phyloP scores from a whole-genome alignment of 2,888 invertebrate genomes.

The Elegia similella region DNA sequence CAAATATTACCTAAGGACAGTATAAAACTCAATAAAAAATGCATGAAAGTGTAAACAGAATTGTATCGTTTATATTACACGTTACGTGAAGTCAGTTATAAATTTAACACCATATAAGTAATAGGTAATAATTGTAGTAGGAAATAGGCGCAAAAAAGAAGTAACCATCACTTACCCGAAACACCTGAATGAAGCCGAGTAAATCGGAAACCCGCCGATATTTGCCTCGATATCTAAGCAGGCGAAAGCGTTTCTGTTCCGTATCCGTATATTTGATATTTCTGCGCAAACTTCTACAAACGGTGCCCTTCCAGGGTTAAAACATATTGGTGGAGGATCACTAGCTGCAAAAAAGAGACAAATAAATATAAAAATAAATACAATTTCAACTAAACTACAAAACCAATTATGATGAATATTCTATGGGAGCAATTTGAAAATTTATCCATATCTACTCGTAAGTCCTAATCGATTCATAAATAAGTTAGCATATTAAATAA shows the following conservation, averaged over 20 bases:
- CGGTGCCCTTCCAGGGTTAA: slow-evolving; percentile 86
- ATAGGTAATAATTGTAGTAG: too few relatives aligned
- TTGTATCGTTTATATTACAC: not conserved
- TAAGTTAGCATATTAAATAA: too few relatives aligned
- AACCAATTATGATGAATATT: too few relatives aligned
- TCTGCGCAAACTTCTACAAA: slow-evolving; percentile 87
- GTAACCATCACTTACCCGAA: slow-evolving; percentile 57
- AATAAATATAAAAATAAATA: slow-evolving; percentile 6
- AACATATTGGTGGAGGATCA: slow-evolving; percentile 87
- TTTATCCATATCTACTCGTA: too few relatives aligned
- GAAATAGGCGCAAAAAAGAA: not conserved
- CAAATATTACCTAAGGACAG: too few relatives aligned
- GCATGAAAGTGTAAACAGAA: not conserved
- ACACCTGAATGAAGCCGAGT: slow-evolving; percentile 79
- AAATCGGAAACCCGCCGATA: slow-evolving; percentile 80
- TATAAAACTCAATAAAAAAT: too few relatives aligned
- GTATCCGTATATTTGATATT: slow-evolving; percentile 90
- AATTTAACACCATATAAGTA: not conserved
- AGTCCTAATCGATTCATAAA: too few relatives aligned
- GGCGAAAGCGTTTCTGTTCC: slow-evolving; percentile 89
- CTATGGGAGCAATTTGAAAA: too few relatives aligned
- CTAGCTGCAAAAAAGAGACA: slow-evolving; percentile 79
- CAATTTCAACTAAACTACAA: not conserved
- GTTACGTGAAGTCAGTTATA: not conserved
- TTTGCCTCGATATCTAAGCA: slow-evolving; percentile 89